These are phyloP conservation scores for Andrena praecox DNA, from an alignment of 2,888 invertebrate species.

Conservation along the genomic window DNA sequence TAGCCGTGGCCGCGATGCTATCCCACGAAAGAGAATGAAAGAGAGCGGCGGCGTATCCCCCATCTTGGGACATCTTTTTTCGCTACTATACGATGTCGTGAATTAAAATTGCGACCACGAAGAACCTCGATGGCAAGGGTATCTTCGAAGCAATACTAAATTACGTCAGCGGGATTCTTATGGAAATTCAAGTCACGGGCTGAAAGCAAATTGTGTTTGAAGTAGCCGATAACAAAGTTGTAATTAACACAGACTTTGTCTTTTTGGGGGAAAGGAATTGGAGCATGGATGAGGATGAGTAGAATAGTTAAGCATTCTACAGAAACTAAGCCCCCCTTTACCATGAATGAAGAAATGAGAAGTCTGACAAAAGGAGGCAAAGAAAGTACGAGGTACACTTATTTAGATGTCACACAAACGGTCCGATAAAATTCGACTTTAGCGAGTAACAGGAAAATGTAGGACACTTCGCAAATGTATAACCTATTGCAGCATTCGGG, in stretches of 20 bases:
- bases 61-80: neutral
- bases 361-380: no score
- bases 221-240: slow-evolving; percentile 8
- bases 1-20: neutral
- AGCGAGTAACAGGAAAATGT: slow-evolving; percentile 44
- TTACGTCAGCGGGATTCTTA: neutral
- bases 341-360: no score
- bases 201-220: neutral
- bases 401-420: no score
- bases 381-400: no score
- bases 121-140: neutral
- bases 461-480: slow-evolving; percentile 20
- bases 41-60: neutral
- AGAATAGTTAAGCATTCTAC: no score
- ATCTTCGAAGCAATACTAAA: neutral
- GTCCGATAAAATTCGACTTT: slow-evolving; percentile 57
- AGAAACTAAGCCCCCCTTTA: no score
- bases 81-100: neutral
- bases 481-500: neutral
- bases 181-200: slow-evolving; percentile 24
- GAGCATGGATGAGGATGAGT: slow-evolving; percentile 5
- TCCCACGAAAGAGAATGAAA: neutral
- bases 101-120: neutral
- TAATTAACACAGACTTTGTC: slow-evolving; percentile 35
- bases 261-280: neutral